Percentiles rank a stretch among this genome's conserved stretches.
Conservation (phyloP, 2,888 invertebrate genomes). For the Macropis europaea region DNA sequence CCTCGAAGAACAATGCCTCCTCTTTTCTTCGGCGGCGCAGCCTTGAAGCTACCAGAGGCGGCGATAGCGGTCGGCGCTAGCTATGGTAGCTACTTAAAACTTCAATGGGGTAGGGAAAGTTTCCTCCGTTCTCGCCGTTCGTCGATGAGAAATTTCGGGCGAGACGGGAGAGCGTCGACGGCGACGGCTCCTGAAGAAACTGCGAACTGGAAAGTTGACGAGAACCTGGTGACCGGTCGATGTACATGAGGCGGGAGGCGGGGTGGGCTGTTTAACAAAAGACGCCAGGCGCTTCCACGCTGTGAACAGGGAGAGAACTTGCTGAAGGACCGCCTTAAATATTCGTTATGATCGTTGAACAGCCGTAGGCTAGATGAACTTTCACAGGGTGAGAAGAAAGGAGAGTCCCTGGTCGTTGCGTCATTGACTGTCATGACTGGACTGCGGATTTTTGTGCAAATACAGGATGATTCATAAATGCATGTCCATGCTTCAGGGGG, state of each 20-base stretch:
- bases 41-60: conserved; percentile 29
- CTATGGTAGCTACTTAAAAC: conserved; percentile 63
- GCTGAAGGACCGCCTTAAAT: conserved; percentile 29
- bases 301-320: background rate
- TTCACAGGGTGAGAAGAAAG: background rate
- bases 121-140: conserved; percentile 50
- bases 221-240: conserved; percentile 8
- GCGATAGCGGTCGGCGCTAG: conserved; percentile 40
- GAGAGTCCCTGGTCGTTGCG: background rate
- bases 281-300: background rate
- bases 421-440: too few relatives aligned
- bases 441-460: too few relatives aligned
- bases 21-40: conserved; percentile 35
- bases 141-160: conserved; percentile 53
- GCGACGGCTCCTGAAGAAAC: too few relatives aligned
- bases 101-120: conserved; percentile 50
- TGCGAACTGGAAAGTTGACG: conserved; percentile 32
- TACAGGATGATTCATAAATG: too few relatives aligned
- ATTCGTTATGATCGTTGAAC: conserved; percentile 22
- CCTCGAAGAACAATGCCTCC: conserved; percentile 65
- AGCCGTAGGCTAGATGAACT: background rate
- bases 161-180: conserved; percentile 1
- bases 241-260: background rate
- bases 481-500: too few relatives aligned
- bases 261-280: conserved; percentile 35